These are phyloP conservation scores for Zele albiditarsus DNA, from an alignment of 2,888 invertebrate species.

Conservation along the genomic window DNA sequence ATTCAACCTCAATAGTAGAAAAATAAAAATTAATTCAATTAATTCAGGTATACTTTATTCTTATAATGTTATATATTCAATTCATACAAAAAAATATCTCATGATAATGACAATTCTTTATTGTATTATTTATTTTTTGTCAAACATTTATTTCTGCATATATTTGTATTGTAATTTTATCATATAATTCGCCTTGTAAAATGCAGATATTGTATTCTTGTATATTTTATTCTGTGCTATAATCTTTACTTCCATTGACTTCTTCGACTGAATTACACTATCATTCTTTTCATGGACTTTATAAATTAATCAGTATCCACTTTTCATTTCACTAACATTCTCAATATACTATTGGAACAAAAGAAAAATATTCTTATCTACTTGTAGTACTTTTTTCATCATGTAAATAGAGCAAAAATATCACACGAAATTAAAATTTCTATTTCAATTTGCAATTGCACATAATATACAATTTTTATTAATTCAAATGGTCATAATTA, in stretches of 20 bases:
- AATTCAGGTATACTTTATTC: background rate
- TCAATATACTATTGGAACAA: background rate
- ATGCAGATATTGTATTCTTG: slow-evolving; percentile 48
- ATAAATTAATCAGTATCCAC: slow-evolving; percentile 51
- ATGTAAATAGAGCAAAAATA: background rate
- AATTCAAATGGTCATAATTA: background rate
- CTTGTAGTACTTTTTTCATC: background rate
- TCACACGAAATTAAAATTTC: background rate
- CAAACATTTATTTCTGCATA: background rate
- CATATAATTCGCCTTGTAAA: slow-evolving; percentile 51
- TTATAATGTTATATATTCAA: background rate
- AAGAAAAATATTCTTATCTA: background rate
- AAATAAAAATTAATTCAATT: slow-evolving; percentile 2
- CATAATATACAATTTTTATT: background rate
- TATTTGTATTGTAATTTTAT: background rate
- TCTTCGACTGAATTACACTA: slow-evolving; percentile 59
- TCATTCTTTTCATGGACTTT: slow-evolving; percentile 47
- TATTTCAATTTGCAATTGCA: background rate
- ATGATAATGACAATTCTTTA: background rate
- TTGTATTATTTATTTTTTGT: background rate
- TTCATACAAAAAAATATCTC: background rate
- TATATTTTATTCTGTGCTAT: slow-evolving; percentile 69
- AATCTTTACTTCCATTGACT: slow-evolving; percentile 40
- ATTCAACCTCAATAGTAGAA: background rate
- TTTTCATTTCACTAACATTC: slow-evolving; percentile 43